These are phyloP conservation scores for Cliona cf. orientalis DNA, from an alignment of 37 sponge, comb jelly and placozoan genomes.

Conservation along the genomic window DNA sequence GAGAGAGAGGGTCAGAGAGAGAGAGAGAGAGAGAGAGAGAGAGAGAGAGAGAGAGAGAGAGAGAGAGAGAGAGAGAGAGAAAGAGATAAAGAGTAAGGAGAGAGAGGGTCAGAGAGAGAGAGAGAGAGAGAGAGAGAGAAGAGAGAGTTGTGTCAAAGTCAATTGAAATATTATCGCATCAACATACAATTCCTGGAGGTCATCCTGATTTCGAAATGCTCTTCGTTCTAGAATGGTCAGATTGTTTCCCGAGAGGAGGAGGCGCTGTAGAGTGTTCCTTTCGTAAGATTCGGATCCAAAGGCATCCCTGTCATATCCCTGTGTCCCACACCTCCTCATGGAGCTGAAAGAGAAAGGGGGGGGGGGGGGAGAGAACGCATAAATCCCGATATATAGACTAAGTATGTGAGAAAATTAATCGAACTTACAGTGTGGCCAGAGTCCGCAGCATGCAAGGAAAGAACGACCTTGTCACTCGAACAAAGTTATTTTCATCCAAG, in stretches of 20 bases:
- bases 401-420: not conserved
- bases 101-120: too few species aligned
- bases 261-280: not conserved
- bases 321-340: slow-evolving; percentile 11
- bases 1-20: too few species aligned
- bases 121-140: too few species aligned
- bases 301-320: not conserved
- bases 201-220: not conserved
- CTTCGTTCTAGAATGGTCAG: not conserved
- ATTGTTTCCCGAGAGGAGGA: slow-evolving; percentile 11
- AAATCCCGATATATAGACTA: too few species aligned
- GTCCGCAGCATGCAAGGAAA: not conserved
- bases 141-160: not conserved
- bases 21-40: too few species aligned
- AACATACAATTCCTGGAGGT: not conserved
- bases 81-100: not conserved
- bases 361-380: not conserved
- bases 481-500: slow-evolving; percentile 7
- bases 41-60: too few species aligned
- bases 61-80: too few species aligned
- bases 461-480: not conserved
- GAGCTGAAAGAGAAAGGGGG: too few species aligned
- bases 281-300: not conserved
- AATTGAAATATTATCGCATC: not conserved
- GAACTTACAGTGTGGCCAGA: slow-evolving; percentile 15